Evolutionary conservation across 53 echinoderm and acorn worm genomes (phyloP).

Genomic region (Astropecten irregularis): DNA sequence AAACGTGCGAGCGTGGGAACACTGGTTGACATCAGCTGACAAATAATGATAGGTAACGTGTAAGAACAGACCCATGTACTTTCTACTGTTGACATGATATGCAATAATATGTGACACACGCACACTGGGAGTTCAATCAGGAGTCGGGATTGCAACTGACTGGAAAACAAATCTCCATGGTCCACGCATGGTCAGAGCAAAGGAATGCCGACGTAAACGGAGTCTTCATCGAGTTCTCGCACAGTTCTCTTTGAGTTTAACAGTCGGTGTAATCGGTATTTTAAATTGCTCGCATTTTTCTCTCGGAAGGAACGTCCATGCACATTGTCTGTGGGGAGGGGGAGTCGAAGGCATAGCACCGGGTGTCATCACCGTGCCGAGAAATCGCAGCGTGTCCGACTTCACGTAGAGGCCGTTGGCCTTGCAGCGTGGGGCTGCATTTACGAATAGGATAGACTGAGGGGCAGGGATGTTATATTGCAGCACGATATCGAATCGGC

Average conservation of each 20-base stretch:
- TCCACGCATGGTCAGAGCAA: no score
- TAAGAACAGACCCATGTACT: neutral
- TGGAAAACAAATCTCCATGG: no score
- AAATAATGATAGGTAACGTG: neutral
- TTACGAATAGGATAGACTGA: constrained; percentile 6
- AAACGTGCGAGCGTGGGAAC: neutral
- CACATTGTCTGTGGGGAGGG: neutral
- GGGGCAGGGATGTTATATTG: constrained; percentile 41
- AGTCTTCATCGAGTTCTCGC: neutral
- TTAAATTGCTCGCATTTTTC: neutral
- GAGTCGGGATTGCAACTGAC: no score
- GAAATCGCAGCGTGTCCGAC: neutral
- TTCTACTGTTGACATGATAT: neutral
- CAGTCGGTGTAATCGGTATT: no score
- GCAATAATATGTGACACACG: neutral
- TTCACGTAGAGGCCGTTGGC: neutral
- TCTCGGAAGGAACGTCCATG: neutral
- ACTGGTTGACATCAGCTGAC: neutral
- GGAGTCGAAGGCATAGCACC: neutral
- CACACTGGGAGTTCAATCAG: no score
- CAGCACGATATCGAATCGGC: constrained; percentile 1
- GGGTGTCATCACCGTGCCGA: neutral
- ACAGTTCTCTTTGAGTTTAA: no score
- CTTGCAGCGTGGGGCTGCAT: neutral
- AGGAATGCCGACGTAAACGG: neutral